These are phyloP conservation scores for Coregonus suidteri DNA, from an alignment of 2,797 vertebrate species.

Conservation along the genomic window DNA sequence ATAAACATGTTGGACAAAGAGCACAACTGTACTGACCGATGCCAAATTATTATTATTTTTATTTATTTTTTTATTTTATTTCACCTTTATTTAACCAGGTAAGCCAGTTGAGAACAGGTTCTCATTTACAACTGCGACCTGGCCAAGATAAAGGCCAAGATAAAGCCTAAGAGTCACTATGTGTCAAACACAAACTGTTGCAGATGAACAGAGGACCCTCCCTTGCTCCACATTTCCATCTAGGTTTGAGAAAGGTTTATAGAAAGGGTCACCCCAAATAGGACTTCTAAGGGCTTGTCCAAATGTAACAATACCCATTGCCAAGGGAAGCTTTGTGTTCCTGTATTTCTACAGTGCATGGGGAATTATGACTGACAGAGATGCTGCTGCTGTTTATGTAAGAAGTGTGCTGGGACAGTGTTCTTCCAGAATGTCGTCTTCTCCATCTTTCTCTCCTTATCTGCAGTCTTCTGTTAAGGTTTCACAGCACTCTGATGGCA, in stretches of 20 bases:
- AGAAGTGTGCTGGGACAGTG: not conserved
- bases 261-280: not conserved
- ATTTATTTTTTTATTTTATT: too few species aligned
- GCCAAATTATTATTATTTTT: too few species aligned
- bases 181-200: not conserved
- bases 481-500: not conserved
- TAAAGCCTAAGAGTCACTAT: not conserved
- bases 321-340: slow-evolving; percentile 8
- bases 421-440: not conserved
- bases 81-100: too few species aligned
- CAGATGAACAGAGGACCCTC: slow-evolving; percentile 10
- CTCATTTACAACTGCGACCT: too few species aligned
- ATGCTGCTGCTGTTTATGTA: not conserved
- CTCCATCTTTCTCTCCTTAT: not conserved
- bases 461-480: not conserved
- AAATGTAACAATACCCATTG: slow-evolving; percentile 6
- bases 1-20: slow-evolving; percentile 32
- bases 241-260: slow-evolving; percentile 6
- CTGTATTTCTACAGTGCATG: not conserved
- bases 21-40: not conserved
- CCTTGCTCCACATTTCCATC: slow-evolving; percentile 35
- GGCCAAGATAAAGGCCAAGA: too few species aligned
- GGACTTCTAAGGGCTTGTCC: not conserved
- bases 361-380: not conserved
- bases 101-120: too few species aligned